A percentile compares a stretch with the other conserved stretches of the same genome.
These are phyloP conservation scores for Drosophila pallidifrons DNA, from an alignment of 1,140 invertebrate genomes.

Conservation along the genomic window DNA sequence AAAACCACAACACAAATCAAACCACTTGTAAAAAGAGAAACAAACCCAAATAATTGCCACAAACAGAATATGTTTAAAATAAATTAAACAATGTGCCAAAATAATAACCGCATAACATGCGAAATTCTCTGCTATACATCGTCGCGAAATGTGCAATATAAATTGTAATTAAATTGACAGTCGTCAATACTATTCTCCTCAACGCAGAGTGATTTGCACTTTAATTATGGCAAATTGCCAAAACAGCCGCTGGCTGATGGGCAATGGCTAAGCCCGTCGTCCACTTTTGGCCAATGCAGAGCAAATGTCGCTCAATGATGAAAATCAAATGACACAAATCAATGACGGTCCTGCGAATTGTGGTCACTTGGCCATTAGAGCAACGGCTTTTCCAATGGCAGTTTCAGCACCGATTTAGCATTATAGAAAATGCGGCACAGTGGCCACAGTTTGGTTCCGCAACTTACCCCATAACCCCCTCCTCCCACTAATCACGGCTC, in stretches of 20 bases:
- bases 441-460: conserved; percentile 39
- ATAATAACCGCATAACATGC: conserved; percentile 62
- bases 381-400: conserved; percentile 18
- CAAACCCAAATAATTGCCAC: conserved; percentile 59
- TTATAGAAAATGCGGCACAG: conserved; percentile 42
- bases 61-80: conserved; percentile 72
- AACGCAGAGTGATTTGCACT: conserved; percentile 56
- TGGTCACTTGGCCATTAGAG: conserved; percentile 59
- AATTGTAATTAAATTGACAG: conserved; percentile 79
- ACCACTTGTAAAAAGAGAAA: conserved; percentile 33
- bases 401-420: conserved; percentile 21
- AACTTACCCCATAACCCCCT: conserved; percentile 8
- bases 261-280: conserved; percentile 1
- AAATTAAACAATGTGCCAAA: conserved; percentile 76
- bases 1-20: conserved; percentile 64
- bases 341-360: conserved; percentile 52
- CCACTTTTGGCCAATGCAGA: conserved; percentile 8
- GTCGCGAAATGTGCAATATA: conserved; percentile 59
- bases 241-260: conserved; percentile 4
- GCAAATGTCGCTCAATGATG: conserved; percentile 30
- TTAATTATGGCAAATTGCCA: conserved; percentile 67
- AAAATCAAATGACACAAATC: conserved; percentile 53
- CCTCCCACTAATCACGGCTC: conserved; percentile 42
- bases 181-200: conserved; percentile 19
- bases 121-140: conserved; percentile 42